Base-by-base conservation (phyloP, 2,888 invertebrate species). In the Eudasyphora cyanicolor region DNA sequence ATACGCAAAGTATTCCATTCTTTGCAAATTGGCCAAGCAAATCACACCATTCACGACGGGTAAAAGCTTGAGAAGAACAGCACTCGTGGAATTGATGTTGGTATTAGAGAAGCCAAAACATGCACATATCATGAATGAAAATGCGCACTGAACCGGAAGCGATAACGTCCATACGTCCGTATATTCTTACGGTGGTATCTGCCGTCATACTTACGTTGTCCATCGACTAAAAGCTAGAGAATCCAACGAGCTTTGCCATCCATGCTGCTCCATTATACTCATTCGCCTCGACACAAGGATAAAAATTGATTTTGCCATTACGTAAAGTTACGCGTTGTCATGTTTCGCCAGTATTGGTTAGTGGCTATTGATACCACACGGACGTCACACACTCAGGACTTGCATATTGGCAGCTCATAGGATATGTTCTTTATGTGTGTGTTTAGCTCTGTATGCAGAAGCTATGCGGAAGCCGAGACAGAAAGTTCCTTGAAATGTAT, bases 241-340 rank as follows among this genome's bases (percentile, higher is more conserved):
- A 67, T 51, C 29, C 19, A 17, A 14, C 42, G 4, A 64, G 42
- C 51, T 76, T 51, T 64, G 19, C 60, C 51, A n/a, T 27, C 10
- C 49, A 24, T 29, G 24, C 17, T 12, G 27, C 57, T 73, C 14
- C n/a, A 8, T 19, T 24, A 35, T n/a, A 17, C 27, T 54, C 35
- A 62, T 24, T 38, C 12, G 8, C 27, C 21, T 19, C 21, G 12
- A 38, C 64, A 73, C 3, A 74, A 35, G 70, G 49, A 79, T 32
- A 73, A 21, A 64, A 62, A 77, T 79, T 80, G 76, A 80, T 83
- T 79, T 77, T 80, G 21, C 70, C 54, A 62, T 70, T 77, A 83
- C 45, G 62, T 76, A 29, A 71, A 79, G 67, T 60, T 79, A 62
- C 76, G 60, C 76, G 74, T 69, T 82, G 57, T 76, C 75, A 73